phyloP scores from a whole-genome alignment of 2,888 invertebrate species.

The Sesia apiformis region DNA sequence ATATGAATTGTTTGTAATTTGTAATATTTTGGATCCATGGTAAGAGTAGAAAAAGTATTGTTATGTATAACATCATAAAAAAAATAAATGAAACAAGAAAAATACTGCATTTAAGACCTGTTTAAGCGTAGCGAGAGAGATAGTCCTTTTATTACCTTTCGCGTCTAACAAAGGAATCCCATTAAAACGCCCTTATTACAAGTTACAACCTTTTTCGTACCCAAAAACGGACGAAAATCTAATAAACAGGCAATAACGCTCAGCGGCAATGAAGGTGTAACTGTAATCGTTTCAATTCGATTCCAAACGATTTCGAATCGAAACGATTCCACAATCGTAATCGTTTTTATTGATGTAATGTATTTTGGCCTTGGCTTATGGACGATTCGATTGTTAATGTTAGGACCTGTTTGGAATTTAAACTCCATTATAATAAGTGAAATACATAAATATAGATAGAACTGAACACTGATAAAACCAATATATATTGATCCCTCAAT shows the following conservation, averaged over 20 bases:
- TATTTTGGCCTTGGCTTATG: background rate
- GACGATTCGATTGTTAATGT: background rate
- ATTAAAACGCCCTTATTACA: slow-evolving; percentile 28
- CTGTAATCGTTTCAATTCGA: slow-evolving; percentile 46
- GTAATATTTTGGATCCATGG: too few relatives aligned
- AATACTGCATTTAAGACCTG: too few relatives aligned
- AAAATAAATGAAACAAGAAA: too few relatives aligned
- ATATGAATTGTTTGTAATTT: too few relatives aligned
- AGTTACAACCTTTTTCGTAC: slow-evolving; percentile 26
- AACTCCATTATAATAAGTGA: too few relatives aligned
- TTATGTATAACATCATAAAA: too few relatives aligned
- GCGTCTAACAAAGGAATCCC: slow-evolving; percentile 4
- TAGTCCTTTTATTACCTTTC: background rate
- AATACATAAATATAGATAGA: too few relatives aligned
- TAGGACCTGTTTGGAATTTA: too few relatives aligned
- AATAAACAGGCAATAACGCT: slow-evolving; percentile 54
- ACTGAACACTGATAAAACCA: too few relatives aligned
- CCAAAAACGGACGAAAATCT: slow-evolving; percentile 22
- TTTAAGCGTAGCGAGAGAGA: background rate
- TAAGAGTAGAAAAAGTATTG: too few relatives aligned
- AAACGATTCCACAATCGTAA: slow-evolving; percentile 17
- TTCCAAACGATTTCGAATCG: slow-evolving; percentile 41
- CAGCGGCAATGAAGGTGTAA: slow-evolving; percentile 42
- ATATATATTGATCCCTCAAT: too few relatives aligned
- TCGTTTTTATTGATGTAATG: background rate